These are phyloP conservation scores for Condylostylus longicornis DNA, from an alignment of 1,140 invertebrate species.

Conservation along the genomic window DNA sequence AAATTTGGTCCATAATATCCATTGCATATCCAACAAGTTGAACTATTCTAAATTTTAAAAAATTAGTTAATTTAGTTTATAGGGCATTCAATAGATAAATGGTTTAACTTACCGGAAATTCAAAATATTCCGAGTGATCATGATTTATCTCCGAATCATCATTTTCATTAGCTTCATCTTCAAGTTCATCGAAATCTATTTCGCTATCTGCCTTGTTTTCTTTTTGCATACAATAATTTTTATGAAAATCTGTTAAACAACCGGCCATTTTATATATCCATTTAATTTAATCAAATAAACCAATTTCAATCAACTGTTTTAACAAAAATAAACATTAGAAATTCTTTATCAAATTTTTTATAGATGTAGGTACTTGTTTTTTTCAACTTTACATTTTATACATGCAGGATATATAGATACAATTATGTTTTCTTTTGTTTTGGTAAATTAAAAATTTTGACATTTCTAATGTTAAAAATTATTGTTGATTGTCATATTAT, in stretches of 20 bases:
- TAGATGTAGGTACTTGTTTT: too few relatives aligned
- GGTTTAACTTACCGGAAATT: conserved; percentile 13
- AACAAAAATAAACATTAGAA: too few relatives aligned
- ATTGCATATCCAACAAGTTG: conserved; percentile 64
- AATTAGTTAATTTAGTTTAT: conserved; percentile 8
- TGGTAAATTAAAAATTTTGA: too few relatives aligned
- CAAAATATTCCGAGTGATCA: conserved; percentile 5
- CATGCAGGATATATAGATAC: too few relatives aligned
- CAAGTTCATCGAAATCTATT: conserved; percentile 15
- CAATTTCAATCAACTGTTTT: background rate
- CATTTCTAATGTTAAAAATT: too few relatives aligned
- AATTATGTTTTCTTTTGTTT: too few relatives aligned
- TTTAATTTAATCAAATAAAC: background rate
- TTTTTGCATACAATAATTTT: conserved; percentile 1
- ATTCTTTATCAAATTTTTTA: too few relatives aligned
- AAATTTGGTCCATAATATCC: conserved; percentile 86
- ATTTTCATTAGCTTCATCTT: conserved; percentile 17
- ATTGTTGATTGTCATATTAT: too few relatives aligned
- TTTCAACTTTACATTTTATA: too few relatives aligned
- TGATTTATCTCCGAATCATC: conserved; percentile 6
- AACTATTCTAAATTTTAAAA: conserved; percentile 14
- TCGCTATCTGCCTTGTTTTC: conserved; percentile 24
- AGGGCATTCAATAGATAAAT: conserved; percentile 23
- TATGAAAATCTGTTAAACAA: background rate
- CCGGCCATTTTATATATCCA: background rate